Conservation (phyloP, 1,140 invertebrate species). For the Stegodyphus mimosarum region DNA sequence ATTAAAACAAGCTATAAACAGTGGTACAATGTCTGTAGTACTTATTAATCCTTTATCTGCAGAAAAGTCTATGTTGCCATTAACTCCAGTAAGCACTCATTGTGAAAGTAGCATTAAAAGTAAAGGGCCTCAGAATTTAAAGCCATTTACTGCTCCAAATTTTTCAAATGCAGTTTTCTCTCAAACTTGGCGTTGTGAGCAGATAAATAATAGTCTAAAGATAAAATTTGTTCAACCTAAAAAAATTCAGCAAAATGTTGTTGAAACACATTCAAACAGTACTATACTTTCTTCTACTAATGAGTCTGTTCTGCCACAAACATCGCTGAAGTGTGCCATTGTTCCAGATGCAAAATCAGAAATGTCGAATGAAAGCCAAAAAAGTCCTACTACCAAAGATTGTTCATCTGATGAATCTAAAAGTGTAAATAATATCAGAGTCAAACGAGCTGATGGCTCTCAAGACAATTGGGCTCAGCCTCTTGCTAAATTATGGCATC, state of each 20-base stretch:
- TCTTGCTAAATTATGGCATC: conserved; percentile 66
- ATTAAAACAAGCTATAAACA: conserved; percentile 25
- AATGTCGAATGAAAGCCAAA: not conserved
- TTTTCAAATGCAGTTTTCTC: not conserved
- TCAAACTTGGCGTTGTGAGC: conserved; percentile 43
- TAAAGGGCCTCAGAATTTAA: not conserved
- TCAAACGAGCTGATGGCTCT: conserved; percentile 31
- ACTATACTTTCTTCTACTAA: not conserved
- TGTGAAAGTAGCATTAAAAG: not conserved
- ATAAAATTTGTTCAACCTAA: conserved; percentile 33
- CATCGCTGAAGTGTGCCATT: not conserved
- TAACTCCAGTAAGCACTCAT: too few species aligned
- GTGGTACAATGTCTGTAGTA: conserved; percentile 19
- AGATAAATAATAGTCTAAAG: conserved; percentile 36
- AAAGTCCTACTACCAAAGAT: not conserved
- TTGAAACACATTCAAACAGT: not conserved
- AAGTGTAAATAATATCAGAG: not conserved
- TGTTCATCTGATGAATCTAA: conserved; percentile 8
- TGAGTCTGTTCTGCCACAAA: not conserved
- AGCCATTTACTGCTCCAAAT: not conserved
- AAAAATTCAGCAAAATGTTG: not conserved
- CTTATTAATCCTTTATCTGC: not conserved
- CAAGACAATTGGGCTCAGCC: conserved; percentile 65
- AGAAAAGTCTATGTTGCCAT: too few species aligned
- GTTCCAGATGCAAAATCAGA: not conserved